Evolutionary conservation across 2,113 vertebrate genomes (phyloP).

Genomic region (Rhegmatorhina hoffmannsi): DNA sequence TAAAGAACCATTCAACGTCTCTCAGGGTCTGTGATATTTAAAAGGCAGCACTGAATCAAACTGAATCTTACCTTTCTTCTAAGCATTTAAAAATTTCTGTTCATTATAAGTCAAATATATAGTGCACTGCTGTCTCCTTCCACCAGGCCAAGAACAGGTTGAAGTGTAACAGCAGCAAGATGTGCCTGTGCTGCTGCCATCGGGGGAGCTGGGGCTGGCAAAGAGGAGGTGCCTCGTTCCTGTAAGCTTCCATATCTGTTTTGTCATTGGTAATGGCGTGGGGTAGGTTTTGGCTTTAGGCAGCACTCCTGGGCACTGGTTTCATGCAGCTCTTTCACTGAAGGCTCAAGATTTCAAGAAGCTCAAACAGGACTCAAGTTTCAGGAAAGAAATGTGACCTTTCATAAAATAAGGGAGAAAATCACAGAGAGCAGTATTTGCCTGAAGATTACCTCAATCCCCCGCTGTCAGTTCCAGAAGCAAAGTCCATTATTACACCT

Average conservation of each 20-base stretch:
- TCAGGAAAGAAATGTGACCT: neutral
- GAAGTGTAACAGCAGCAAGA: neutral
- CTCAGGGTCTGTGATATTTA: neutral
- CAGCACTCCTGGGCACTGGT: neutral
- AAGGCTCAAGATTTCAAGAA: neutral
- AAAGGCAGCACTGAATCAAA: neutral
- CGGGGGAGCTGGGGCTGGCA: neutral
- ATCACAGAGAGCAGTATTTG: neutral
- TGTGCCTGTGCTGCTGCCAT: neutral
- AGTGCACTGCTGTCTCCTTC: neutral
- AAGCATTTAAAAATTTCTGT: neutral
- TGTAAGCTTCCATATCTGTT: neutral
- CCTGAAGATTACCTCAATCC: slow-evolving; percentile 32
- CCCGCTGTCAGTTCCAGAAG: slow-evolving; percentile 18
- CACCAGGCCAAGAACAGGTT: neutral
- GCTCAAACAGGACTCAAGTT: neutral
- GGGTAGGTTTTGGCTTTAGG: neutral
- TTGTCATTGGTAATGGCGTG: neutral
- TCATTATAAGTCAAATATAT: neutral
- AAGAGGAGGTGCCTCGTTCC: neutral
- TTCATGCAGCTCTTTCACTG: neutral
- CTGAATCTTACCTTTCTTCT: neutral
- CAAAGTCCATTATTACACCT: slow-evolving; percentile 55
- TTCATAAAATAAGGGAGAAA: neutral
- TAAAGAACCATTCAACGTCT: neutral